Evolutionary conservation across 2,113 vertebrate genomes (phyloP).

Genomic region (Leuciscus idus): DNA sequence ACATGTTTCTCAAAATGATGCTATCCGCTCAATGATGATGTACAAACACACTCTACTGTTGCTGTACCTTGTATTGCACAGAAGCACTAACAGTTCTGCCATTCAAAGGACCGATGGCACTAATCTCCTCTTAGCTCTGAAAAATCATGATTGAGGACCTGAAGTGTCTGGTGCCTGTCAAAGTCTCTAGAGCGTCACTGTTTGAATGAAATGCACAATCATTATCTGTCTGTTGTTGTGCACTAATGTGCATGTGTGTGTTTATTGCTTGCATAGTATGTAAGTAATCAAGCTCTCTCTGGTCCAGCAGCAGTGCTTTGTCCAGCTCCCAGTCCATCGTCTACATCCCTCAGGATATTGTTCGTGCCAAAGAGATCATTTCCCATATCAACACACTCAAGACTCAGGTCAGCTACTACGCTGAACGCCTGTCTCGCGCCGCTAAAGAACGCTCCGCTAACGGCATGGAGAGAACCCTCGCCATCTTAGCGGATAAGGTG

Average conservation of each 20-base stretch:
- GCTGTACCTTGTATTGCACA: background rate
- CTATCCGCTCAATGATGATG: background rate
- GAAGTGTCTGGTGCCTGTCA: slow-evolving; percentile 4
- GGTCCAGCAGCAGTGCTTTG: slow-evolving; percentile 77
- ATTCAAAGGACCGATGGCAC: background rate
- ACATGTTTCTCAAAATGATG: background rate
- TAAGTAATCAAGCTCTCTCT: slow-evolving; percentile 1
- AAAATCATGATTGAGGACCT: background rate
- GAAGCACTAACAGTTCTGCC: slow-evolving; percentile 1
- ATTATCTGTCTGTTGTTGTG: slow-evolving; percentile 18
- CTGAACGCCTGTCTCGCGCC: slow-evolving; percentile 92
- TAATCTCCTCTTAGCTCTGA: background rate
- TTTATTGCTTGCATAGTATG: background rate
- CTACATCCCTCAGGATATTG: slow-evolving; percentile 91
- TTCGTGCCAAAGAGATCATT: slow-evolving; percentile 96
- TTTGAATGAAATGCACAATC: background rate
- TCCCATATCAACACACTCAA: slow-evolving; percentile 96
- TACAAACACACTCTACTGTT: background rate
- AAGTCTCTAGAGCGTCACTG: background rate
- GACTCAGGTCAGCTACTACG: slow-evolving; percentile 98
- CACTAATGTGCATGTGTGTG: background rate
- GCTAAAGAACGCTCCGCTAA: slow-evolving; percentile 94
- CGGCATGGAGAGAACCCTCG: slow-evolving; percentile 92
- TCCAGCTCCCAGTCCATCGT: slow-evolving; percentile 92
- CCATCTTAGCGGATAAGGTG: slow-evolving; percentile 95